A percentile compares a stretch with the other conserved stretches of the same genome.
phyloP scores from a whole-genome alignment of 2,797 vertebrate genomes.

The Phoebastria nigripes region DNA sequence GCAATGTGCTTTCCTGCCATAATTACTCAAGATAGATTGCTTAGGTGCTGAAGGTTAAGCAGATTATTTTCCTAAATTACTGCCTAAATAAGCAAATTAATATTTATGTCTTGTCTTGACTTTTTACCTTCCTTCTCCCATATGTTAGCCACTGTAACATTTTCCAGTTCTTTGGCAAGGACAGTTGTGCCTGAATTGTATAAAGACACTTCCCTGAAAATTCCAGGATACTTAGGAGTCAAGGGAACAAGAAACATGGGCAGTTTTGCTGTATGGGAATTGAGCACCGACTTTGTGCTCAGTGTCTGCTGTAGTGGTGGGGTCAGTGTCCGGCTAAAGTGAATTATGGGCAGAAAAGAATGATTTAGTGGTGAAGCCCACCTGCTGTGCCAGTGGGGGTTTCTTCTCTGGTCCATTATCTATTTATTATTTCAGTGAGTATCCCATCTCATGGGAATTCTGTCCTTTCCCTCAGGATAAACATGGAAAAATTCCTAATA shows the following conservation, averaged over 20 bases:
- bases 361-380: background rate
- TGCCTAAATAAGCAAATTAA: background rate
- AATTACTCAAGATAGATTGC: background rate
- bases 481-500: background rate
- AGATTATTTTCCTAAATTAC: background rate
- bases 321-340: background rate
- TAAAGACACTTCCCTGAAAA: background rate
- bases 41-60: background rate
- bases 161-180: background rate
- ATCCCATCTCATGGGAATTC: background rate
- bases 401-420: background rate
- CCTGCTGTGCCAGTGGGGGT: background rate
- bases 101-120: background rate
- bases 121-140: background rate
- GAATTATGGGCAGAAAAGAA: background rate
- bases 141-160: rapidly evolving
- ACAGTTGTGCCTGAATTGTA: background rate
- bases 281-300: background rate
- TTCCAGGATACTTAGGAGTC: background rate
- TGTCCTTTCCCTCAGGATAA: background rate
- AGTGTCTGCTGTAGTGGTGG: background rate
- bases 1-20: background rate
- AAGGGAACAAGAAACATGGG: background rate
- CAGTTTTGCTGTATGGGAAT: background rate
- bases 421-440: background rate